Evolutionary conservation across 2,797 vertebrate species (phyloP), one percentile per base, ranked within the genome.

Genomic region (Alosa sapidissima): DNA sequence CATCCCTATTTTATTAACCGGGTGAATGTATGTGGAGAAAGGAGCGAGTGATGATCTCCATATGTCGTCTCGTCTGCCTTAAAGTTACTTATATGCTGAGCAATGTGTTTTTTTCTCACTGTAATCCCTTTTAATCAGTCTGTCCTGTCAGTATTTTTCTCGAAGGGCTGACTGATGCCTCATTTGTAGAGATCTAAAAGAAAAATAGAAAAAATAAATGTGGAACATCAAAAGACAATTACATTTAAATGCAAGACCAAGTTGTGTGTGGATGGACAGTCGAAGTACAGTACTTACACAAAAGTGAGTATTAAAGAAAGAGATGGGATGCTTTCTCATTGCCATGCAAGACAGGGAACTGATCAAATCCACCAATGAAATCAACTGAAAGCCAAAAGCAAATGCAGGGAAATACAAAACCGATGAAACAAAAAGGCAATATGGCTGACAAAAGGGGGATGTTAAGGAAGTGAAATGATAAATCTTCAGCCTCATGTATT

Each of bases 361-460:
- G 89, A 89, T 91, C 86, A 84, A 92, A 89, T 86, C 92, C 92
- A 88, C 87, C 91, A 84, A 90, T 87, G 85, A 93, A 91, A 91
- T 93, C 54, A 88, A 93, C 93, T 93, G 85, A 87, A 90, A 93
- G 75, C 85, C 87, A 83, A 36, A 82, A 45, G 62, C 48, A 84
- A 84, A 81, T 95, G 93, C 84, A 92, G 92, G 89, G 89, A 0
- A 60, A 83, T 82, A 65, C 60, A 88, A 52, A 85, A 52, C 72
- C 7, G 72, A 45, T 78, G 36, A 78, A n/a, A 78, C 19, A 36
- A 33, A 78, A 45, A 19, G 41, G 72, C 72, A 78, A 21, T 4
- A 72, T 36, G 11, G 1, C 11, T 36, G 65, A 36, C 28, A 36
- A 10, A 78, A 47, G 72, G 72, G 16, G 16, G 19, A 47, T n/a